phyloP scores from a whole-genome alignment of 2,888 invertebrate genomes.

The Stratiomys singularior region DNA sequence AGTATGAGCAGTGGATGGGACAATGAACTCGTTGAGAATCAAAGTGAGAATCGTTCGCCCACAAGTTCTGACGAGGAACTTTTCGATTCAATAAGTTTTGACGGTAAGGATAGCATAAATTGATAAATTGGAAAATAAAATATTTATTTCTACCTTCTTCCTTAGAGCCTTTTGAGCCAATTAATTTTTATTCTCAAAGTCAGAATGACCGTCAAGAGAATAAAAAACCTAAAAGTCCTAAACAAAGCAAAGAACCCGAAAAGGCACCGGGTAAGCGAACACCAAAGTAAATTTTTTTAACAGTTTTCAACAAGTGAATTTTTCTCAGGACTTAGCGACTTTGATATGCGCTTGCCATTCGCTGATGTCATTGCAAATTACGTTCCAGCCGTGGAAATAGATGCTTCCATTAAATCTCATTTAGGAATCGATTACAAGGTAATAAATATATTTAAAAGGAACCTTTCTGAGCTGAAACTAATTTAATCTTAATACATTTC shows the following conservation, averaged over 20 bases:
- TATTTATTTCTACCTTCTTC: not conserved
- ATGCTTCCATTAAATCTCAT: constrained; percentile 43
- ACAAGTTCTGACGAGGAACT: not conserved
- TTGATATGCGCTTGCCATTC: constrained; percentile 38
- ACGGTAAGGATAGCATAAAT: not conserved
- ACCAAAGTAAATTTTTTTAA: not conserved
- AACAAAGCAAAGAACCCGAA: too few species aligned
- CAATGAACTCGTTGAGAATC: too few species aligned
- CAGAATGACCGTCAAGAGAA: not conserved
- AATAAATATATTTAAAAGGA: not conserved
- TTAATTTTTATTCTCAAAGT: not conserved
- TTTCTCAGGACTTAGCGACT: constrained; percentile 10
- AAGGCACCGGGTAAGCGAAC: not conserved
- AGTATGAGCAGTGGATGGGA: too few species aligned
- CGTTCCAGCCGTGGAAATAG: constrained; percentile 39
- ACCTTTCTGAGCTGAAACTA: not conserved
- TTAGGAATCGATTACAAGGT: constrained; percentile 45
- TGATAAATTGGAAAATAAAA: not conserved
- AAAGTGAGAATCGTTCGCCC: too few species aligned
- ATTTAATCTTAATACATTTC: not conserved
- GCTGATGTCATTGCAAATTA: constrained; percentile 8
- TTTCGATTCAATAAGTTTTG: constrained; percentile 20
- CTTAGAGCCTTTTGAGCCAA: constrained; percentile 12
- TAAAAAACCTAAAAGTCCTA: not conserved
- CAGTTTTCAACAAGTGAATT: not conserved